These are phyloP conservation scores for Catamblyrhynchus diadema DNA, from an alignment of 2,797 vertebrate genomes.

Conservation along the genomic window DNA sequence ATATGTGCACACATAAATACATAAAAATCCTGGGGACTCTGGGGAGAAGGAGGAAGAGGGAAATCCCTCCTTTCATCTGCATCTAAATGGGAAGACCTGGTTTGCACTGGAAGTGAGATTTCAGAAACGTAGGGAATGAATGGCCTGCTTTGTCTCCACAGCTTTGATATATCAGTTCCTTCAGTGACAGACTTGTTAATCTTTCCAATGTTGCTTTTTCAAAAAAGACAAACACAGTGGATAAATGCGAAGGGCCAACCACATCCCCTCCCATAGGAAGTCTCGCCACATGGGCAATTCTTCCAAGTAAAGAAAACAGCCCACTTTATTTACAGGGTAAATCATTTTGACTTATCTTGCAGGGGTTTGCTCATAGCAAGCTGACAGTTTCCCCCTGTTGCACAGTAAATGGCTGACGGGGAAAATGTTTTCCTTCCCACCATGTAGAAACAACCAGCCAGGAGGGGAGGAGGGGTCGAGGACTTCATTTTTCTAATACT, in stretches of 20 bases:
- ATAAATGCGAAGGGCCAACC: conserved; percentile 71
- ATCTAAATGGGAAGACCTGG: conserved; percentile 53
- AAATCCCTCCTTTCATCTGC: conserved; percentile 61
- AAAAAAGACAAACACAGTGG: conserved; percentile 73
- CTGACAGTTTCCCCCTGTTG: conserved; percentile 73
- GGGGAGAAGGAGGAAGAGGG: background rate
- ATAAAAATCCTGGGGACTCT: background rate
- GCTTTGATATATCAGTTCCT: conserved; percentile 74
- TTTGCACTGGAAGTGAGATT: conserved; percentile 56
- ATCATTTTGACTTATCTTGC: conserved; percentile 76
- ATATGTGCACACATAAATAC: background rate
- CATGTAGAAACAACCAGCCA: conserved; percentile 73
- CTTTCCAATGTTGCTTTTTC: conserved; percentile 74
- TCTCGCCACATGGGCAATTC: conserved; percentile 75
- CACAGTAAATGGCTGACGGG: conserved; percentile 73
- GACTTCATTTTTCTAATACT: conserved; percentile 70
- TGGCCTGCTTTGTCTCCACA: conserved; percentile 68
- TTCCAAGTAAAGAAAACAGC: conserved; percentile 75
- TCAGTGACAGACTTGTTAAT: conserved; percentile 76
- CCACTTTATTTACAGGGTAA: conserved; percentile 76
- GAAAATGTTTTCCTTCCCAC: conserved; percentile 77
- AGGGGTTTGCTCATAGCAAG: conserved; percentile 66
- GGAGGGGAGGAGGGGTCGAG: conserved; percentile 61
- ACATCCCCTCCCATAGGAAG: conserved; percentile 76
- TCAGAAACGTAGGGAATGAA: conserved; percentile 68